Evolutionary conservation across 2,113 vertebrate genomes (phyloP), one percentile per base, ranked within the genome.

Genomic region (Zosterops borbonicus): DNA sequence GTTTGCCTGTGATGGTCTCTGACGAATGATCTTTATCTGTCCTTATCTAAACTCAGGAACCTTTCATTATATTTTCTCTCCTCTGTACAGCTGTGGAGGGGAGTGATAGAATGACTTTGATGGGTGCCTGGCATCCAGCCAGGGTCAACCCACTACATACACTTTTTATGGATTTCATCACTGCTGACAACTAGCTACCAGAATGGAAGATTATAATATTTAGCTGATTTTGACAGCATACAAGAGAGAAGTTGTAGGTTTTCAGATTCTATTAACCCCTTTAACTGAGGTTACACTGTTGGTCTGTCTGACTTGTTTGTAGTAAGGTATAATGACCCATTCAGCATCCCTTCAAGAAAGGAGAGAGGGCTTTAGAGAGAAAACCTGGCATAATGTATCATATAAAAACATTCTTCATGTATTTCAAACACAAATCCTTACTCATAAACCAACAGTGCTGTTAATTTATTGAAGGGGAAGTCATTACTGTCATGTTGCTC

Each of bases 1-100:
- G 41, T 65, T 75, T n/a, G 19, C 20, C 24, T 0, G 0, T 56
- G 24, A n/a, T 0, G 0, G 41, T 29, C 6, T 23, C 31, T 56
- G 29, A 33, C 56, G 16, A 56, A 39, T n/a, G 7, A n/a, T 20
- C 7, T 17, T 37, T 33, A 23, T 55, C 18, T 41, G 19, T 49
- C 15, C 28, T 47, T 56, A 49, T 49, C 47, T 49, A 23, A 64
- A 10, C 23, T 19, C 12, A n/a, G 15, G 60, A 65, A 56, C 19
- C 3, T 28, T 84, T 75, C 1, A 2, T 29, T 41, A 3, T 13
- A 56, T 47, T 47, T 65, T 24, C 19, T 56, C 24, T 63, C 33
- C 9, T 44, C 12, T 63, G n/a, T 41, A 23, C 50, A 47, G 14
- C 42, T 47, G 12, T 20, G 19, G 42, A 75, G 4, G 20, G 29